Percentiles rank a stretch among this genome's conserved stretches.
phyloP scores from a whole-genome alignment of 1,140 invertebrate genomes.

The Lethrus apterus region DNA sequence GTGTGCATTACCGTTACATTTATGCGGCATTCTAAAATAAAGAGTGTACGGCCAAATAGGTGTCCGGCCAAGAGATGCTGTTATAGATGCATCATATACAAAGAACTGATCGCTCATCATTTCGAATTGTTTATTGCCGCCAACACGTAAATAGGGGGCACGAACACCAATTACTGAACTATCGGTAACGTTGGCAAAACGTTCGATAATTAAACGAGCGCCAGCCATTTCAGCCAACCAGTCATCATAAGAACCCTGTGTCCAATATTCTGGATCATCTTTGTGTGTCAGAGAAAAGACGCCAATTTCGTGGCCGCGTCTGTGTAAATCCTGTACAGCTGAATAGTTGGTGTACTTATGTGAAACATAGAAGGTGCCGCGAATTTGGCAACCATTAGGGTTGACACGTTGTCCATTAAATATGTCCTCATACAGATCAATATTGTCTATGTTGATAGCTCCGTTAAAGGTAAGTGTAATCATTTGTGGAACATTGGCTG shows the following conservation, averaged over 20 bases:
- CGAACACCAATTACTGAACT: constrained; percentile 82
- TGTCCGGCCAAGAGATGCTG: constrained; percentile 76
- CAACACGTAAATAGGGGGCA: constrained; percentile 83
- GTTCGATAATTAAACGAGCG: constrained; percentile 76
- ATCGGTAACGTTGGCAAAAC: constrained; percentile 87
- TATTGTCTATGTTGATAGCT: constrained; percentile 89
- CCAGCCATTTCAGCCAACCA: constrained; percentile 95
- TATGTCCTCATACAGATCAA: constrained; percentile 84
- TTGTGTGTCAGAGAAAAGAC: constrained; percentile 92
- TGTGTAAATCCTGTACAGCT: constrained; percentile 84
- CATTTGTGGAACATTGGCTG: constrained; percentile 85
- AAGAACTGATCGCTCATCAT: constrained; percentile 96
- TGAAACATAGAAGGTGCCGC: constrained; percentile 91
- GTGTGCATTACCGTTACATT: constrained; percentile 87
- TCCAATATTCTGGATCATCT: constrained; percentile 85
- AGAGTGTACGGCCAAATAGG: constrained; percentile 95
- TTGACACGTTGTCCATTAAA: constrained; percentile 81
- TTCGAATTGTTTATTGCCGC: constrained; percentile 92
- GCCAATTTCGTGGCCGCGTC: constrained; percentile 87
- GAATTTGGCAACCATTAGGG: constrained; percentile 89
- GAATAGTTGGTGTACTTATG: constrained; percentile 96
- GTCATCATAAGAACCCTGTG: constrained; percentile 78
- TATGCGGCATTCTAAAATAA: constrained; percentile 92
- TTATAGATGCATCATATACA: constrained; percentile 90
- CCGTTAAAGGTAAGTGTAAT: constrained; percentile 92